Percentiles rank a stretch among this genome's conserved stretches.
phyloP scores from a whole-genome alignment of 2,888 invertebrate species.

The Punctoribates punctum region DNA sequence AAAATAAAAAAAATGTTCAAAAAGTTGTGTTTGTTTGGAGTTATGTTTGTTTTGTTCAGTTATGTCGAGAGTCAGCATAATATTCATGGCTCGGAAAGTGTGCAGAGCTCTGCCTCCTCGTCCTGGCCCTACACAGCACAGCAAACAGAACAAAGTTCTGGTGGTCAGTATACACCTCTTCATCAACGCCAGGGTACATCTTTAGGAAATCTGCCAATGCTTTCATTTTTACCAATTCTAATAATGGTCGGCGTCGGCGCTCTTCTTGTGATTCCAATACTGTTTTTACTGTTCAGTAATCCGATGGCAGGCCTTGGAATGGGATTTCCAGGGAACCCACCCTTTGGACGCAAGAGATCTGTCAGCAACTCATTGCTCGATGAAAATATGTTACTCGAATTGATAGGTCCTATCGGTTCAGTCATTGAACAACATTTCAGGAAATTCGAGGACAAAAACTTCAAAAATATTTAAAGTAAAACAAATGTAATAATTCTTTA shows the following conservation, averaged over 20 bases:
- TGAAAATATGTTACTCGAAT: constrained; percentile 18
- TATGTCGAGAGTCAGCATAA: constrained; percentile 6
- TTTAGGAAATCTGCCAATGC: constrained; percentile 13
- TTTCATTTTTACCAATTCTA: constrained; percentile 34
- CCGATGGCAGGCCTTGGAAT: not conserved
- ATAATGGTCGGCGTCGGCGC: constrained; percentile 39
- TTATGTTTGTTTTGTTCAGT: not conserved
- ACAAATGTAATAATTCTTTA: no score
- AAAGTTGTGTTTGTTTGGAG: not conserved
- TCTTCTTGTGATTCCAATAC: constrained; percentile 30
- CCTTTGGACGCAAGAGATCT: constrained; percentile 36
- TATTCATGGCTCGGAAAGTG: constrained; percentile 16
- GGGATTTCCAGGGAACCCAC: not conserved
- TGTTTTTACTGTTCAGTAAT: constrained; percentile 25
- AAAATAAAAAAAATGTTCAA: not conserved
- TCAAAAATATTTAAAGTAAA: not conserved
- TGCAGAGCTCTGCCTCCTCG: not conserved
- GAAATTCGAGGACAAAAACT: not conserved
- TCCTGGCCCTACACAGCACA: not conserved
- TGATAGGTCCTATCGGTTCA: not conserved
- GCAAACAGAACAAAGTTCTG: not conserved
- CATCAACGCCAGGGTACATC: constrained; percentile 36
- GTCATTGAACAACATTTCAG: constrained; percentile 32
- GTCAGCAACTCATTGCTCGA: constrained; percentile 1
- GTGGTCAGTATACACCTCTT: not conserved